These are phyloP conservation scores for Perdita meconis DNA, from an alignment of 2,888 invertebrate genomes.

Conservation along the genomic window DNA sequence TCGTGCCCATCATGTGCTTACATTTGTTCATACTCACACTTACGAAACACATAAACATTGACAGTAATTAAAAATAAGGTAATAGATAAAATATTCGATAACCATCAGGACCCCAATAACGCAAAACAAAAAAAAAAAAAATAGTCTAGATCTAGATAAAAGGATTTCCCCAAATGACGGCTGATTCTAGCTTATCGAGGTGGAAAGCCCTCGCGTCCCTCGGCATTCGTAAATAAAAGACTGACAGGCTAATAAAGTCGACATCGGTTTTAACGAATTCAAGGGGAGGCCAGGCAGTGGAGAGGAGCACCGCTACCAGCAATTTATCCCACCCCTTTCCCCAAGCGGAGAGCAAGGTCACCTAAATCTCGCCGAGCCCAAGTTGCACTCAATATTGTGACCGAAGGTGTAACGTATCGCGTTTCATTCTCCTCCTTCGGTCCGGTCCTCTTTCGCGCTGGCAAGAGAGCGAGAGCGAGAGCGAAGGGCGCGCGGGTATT, in stretches of 20 bases:
- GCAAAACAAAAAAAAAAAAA: too few species aligned
- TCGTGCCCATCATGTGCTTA: too few species aligned
- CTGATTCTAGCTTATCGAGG: not conserved
- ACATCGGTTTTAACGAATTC: slow-evolving; percentile 78
- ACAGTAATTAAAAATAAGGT: too few species aligned
- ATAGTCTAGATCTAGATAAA: slow-evolving; percentile 9
- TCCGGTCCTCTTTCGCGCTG: slow-evolving; percentile 23
- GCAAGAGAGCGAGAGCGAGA: too few species aligned
- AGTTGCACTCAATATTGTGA: slow-evolving; percentile 83
- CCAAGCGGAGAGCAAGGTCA: slow-evolving; percentile 69
- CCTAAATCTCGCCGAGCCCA: slow-evolving; percentile 78
- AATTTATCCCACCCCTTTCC: slow-evolving; percentile 71
- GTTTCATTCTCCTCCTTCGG: slow-evolving; percentile 66
- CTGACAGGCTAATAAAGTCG: slow-evolving; percentile 72
- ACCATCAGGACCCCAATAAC: too few species aligned
- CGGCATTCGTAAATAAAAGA: slow-evolving; percentile 42
- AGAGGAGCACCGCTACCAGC: slow-evolving; percentile 65
- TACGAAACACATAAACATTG: too few species aligned
- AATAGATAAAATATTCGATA: too few species aligned
- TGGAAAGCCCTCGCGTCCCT: slow-evolving; percentile 9
- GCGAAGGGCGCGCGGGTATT: slow-evolving; percentile 23
- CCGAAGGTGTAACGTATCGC: slow-evolving; percentile 80
- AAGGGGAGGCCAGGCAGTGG: slow-evolving; percentile 71
- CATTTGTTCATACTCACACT: too few species aligned
- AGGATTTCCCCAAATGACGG: not conserved